Percentiles rank a stretch among this genome's conserved stretches.
Conservation (phyloP, 2,797 vertebrate species). For the Epinephelus coioides region DNA sequence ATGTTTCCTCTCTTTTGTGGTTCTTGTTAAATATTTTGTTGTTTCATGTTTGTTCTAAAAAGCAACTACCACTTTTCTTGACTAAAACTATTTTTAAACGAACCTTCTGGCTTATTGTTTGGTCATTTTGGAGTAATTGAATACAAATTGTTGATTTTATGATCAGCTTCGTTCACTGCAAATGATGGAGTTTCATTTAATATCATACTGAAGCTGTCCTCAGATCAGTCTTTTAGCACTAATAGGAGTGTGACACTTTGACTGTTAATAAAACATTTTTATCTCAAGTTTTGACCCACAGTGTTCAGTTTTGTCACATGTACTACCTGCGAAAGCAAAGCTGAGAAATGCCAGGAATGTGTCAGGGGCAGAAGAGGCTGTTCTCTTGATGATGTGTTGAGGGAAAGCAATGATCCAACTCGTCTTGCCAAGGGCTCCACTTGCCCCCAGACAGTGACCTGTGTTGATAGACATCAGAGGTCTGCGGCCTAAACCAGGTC, state of each 20-base stretch:
- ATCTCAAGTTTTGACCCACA: neutral
- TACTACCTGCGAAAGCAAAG: conserved; percentile 22
- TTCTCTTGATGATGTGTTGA: conserved; percentile 69
- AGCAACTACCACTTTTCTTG: conserved; percentile 21
- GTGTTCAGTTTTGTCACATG: conserved; percentile 26
- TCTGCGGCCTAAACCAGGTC: conserved; percentile 46
- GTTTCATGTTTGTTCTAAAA: conserved; percentile 35
- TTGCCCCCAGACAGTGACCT: conserved; percentile 75
- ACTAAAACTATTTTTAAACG: conserved; percentile 35
- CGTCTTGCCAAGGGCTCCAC: conserved; percentile 72
- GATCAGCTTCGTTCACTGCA: neutral
- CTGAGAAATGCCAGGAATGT: conserved; percentile 64
- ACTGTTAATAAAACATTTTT: conserved; percentile 9
- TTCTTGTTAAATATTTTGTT: conserved; percentile 60
- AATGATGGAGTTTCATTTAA: neutral
- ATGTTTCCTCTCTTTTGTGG: neutral
- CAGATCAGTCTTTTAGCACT: conserved; percentile 7
- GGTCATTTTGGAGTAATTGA: conserved; percentile 6
- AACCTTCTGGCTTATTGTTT: neutral
- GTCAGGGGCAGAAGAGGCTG: conserved; percentile 35
- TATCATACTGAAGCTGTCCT: conserved; percentile 1
- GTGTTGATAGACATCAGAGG: conserved; percentile 75
- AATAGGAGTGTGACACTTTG: conserved; percentile 9
- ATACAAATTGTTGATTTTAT: neutral
- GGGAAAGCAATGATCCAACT: conserved; percentile 65